A percentile compares a stretch with the other conserved stretches of the same genome.
These are phyloP conservation scores for Galbula dea DNA, from an alignment of 2,113 vertebrate genomes.

Conservation along the genomic window DNA sequence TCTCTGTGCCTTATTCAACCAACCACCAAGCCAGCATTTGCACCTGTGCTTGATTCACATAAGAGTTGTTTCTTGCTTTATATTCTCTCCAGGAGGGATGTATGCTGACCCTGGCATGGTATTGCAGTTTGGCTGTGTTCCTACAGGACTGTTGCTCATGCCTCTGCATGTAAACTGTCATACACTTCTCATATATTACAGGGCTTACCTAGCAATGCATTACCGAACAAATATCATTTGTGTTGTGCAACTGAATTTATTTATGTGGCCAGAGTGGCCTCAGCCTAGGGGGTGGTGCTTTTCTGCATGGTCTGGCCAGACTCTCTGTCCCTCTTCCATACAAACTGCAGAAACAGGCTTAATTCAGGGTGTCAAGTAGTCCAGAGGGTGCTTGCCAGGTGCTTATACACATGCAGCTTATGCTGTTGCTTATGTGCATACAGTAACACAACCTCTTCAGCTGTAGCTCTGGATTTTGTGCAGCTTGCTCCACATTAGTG, in stretches of 20 bases:
- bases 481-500: rapidly evolving
- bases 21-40: neutral
- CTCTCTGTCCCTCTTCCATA: neutral
- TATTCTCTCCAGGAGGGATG: neutral
- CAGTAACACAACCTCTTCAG: neutral
- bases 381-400: neutral
- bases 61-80: neutral
- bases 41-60: neutral
- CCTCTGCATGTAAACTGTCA: rapidly evolving
- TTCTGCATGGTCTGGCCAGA: neutral
- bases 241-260: neutral
- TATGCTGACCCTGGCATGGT: neutral
- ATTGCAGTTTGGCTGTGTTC: neutral
- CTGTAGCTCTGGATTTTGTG: neutral
- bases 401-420: rapidly evolving
- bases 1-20: neutral
- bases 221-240: neutral
- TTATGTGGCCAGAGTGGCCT: neutral
- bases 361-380: neutral
- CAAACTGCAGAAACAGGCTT: neutral
- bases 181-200: neutral
- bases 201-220: neutral
- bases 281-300: neutral
- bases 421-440: too few relatives aligned
- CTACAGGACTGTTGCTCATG: rapidly evolving